Evolutionary conservation across 92 coral and sea anemone genomes (phyloP).

Genomic region (Porites evermanni): DNA sequence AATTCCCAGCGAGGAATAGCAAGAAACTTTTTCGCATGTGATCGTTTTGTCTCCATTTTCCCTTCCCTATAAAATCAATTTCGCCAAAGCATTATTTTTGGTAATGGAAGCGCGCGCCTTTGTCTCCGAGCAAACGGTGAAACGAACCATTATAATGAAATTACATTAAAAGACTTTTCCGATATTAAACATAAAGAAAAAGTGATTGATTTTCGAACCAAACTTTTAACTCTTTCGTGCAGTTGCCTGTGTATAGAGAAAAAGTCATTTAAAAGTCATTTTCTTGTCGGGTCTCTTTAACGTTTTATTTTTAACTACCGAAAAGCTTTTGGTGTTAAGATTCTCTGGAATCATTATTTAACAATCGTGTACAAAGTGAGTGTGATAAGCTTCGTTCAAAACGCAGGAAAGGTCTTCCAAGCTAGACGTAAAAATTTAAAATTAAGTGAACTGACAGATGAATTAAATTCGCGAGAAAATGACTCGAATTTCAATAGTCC

Average conservation of each 20-base stretch:
- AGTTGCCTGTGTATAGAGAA: constrained; percentile 7
- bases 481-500: constrained; percentile 1
- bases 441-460: not conserved
- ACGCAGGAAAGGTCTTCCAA: not conserved
- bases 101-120: constrained; percentile 28
- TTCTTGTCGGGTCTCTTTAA: constrained; percentile 25
- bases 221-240: constrained; percentile 35
- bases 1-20: not conserved
- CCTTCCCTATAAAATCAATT: constrained; percentile 44
- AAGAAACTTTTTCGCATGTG: not conserved
- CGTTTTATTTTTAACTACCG: not conserved
- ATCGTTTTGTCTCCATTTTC: constrained; percentile 8
- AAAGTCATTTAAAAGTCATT: constrained; percentile 66
- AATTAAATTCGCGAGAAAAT: not conserved
- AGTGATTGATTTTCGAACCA: constrained; percentile 46
- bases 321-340: constrained; percentile 15
- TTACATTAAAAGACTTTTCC: constrained; percentile 44
- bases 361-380: not conserved
- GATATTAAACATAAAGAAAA: constrained; percentile 35
- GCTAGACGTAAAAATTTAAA: not conserved
- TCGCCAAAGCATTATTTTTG: constrained; percentile 12
- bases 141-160: constrained; percentile 30
- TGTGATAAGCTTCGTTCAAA: not conserved
- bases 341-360: not conserved
- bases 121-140: constrained; percentile 21